Conservation (phyloP, 1,140 invertebrate genomes). For the Halesus radiatus region DNA sequence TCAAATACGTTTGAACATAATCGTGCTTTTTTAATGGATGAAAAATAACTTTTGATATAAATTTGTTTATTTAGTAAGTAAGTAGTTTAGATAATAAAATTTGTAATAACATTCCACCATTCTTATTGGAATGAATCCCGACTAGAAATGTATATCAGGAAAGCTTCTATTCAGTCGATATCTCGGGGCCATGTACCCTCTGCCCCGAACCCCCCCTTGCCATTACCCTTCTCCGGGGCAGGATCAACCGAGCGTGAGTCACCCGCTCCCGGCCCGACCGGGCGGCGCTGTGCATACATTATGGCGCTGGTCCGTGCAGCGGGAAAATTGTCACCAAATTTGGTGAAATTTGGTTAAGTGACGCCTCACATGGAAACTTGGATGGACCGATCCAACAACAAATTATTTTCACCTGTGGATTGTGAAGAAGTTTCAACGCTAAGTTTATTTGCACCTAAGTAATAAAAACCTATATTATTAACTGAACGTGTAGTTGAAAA, state of each 20-base stretch:
- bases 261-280: conserved; percentile 3
- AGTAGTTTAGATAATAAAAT: too few relatives aligned
- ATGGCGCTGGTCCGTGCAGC: not conserved
- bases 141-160: too few relatives aligned
- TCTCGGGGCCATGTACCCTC: not conserved
- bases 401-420: too few relatives aligned
- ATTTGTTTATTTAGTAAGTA: too few relatives aligned
- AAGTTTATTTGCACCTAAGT: too few relatives aligned
- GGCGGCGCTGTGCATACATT: conserved; percentile 16
- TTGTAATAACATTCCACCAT: too few relatives aligned
- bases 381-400: not conserved
- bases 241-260: conserved; percentile 14
- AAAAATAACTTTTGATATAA: too few relatives aligned
- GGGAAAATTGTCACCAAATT: conserved; percentile 7
- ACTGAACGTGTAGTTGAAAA: too few relatives aligned
- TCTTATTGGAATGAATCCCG: not conserved
- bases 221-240: not conserved
- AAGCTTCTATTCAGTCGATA: not conserved
- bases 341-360: conserved; percentile 1
- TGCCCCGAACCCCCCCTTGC: not conserved
- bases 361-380: not conserved
- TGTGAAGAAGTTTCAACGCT: too few relatives aligned
- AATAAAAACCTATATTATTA: too few relatives aligned
- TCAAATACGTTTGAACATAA: too few relatives aligned
- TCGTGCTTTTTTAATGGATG: too few relatives aligned